Evolutionary conservation across 2,113 vertebrate species (phyloP).

Genomic region (Onychostoma macrolepis): DNA sequence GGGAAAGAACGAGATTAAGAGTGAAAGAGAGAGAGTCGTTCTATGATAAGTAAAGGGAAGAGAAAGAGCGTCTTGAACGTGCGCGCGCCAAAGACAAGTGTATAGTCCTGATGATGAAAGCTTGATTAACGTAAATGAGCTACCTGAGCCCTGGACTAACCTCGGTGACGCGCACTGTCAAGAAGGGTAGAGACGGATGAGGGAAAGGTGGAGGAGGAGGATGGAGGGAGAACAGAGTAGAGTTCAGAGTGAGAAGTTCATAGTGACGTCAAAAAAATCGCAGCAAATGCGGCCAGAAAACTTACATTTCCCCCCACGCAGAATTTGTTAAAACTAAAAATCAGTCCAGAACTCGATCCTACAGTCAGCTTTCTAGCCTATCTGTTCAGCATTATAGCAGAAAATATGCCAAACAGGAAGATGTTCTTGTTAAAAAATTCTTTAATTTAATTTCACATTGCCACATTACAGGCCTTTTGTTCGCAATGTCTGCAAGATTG

Average conservation of each 20-base stretch:
- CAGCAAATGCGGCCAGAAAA: not conserved
- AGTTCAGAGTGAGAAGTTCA: slow-evolving; percentile 52
- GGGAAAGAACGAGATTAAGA: slow-evolving; percentile 5
- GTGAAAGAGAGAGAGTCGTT: slow-evolving; percentile 1
- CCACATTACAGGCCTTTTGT: not conserved
- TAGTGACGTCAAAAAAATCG: not conserved
- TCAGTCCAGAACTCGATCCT: not conserved
- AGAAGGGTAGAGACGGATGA: slow-evolving; percentile 41
- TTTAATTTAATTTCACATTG: not conserved
- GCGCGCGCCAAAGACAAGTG: slow-evolving; percentile 31
- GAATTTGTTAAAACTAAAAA: not conserved
- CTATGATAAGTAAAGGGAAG: slow-evolving; percentile 43
- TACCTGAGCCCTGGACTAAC: slow-evolving; percentile 75
- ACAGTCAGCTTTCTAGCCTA: not conserved
- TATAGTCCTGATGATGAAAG: slow-evolving; percentile 72
- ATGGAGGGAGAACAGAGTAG: slow-evolving; percentile 25
- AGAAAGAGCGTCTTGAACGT: slow-evolving; percentile 70
- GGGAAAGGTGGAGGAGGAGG: slow-evolving; percentile 1
- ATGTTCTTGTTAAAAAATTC: not conserved
- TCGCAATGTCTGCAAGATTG: not conserved
- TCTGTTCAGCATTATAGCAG: not conserved
- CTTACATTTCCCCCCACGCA: not conserved
- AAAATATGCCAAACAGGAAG: not conserved
- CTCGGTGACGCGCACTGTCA: slow-evolving; percentile 72
- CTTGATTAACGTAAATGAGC: slow-evolving; percentile 80